Base-by-base conservation (phyloP, 1,140 invertebrate species). In the Hylyphantes graminicola region DNA sequence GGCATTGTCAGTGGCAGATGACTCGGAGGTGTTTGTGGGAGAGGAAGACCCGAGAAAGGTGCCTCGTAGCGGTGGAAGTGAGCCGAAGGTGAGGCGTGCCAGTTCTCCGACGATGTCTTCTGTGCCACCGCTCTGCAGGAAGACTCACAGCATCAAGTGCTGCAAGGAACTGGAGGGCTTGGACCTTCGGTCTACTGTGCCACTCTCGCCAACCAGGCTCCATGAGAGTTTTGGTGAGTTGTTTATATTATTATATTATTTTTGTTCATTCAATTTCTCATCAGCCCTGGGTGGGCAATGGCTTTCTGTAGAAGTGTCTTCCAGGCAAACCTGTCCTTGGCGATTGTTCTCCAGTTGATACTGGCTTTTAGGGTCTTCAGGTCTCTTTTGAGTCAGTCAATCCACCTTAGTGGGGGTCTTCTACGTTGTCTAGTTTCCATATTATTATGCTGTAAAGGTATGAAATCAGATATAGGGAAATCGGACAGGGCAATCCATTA, bases 181-280 rank as follows among this genome's bases (percentile, higher is more conserved):
- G 8, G 87, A 88, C 75, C 85, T 88, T 10, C 76, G 85, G 65
- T 81, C 83, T 48, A 85, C 86, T 7, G 82, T 88, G 48, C 87
- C 87, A 54, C 65, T 88, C 3, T 88, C 87, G 11, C 87, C 87
- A 3, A 88, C 87, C 51, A 74, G 82, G 55, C 53, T 86, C 3
- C 63, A 72, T 51, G 86, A 86, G 76, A 81, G 72, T 67, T 85
- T 79, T 63, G 82, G 86, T 86, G 63, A 85, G 64, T 17, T 61
- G 57, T 17, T 61, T 12, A 61, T 61, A 61, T 17, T 61, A 61
- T 61, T 12, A 61, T 61, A 61, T 6, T n/a, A n/a, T 61, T 15
- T 15, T 61, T 61, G 1, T 17, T 61, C 12, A 15, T 61, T 61
- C 12, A 12, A 61, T 61, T 61, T 1, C 57, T 2, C 6, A 35